A percentile compares a stretch with the other conserved stretches of the same genome.
Conservation (phyloP, 2,113 vertebrate genomes). For the Ardeotis arabs region DNA sequence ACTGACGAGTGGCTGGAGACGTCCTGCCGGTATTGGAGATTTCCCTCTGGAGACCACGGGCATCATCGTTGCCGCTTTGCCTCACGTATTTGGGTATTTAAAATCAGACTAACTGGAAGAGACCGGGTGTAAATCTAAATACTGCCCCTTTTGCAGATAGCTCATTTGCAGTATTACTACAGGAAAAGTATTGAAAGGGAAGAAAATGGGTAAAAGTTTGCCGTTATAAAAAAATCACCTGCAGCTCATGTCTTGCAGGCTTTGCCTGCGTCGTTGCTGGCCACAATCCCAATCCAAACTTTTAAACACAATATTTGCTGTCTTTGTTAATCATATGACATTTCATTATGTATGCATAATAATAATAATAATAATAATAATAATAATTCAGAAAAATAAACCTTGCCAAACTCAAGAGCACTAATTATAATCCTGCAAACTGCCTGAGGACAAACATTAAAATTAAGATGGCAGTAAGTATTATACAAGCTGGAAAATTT, state of each 20-base stretch:
- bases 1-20: not conserved
- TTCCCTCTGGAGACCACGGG: not conserved
- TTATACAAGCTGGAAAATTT: conserved; percentile 2
- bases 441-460: not conserved
- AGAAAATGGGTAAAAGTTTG: not conserved
- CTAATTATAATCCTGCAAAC: not conserved
- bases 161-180: not conserved
- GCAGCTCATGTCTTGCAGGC: accelerated
- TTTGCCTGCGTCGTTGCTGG: not conserved
- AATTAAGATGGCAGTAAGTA: conserved; percentile 17
- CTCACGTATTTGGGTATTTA: not conserved
- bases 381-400: not conserved
- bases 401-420: not conserved
- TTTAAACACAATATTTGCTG: not conserved
- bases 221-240: not conserved
- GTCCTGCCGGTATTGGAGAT: not conserved
- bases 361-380: too few species aligned
- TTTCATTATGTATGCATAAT: not conserved
- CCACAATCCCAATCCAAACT: not conserved
- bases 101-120: not conserved
- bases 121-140: not conserved
- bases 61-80: not conserved
- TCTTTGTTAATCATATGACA: not conserved
- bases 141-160: not conserved
- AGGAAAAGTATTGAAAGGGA: not conserved